Conservation (phyloP, 2,113 vertebrate species). For the Grantiella picta region DNA sequence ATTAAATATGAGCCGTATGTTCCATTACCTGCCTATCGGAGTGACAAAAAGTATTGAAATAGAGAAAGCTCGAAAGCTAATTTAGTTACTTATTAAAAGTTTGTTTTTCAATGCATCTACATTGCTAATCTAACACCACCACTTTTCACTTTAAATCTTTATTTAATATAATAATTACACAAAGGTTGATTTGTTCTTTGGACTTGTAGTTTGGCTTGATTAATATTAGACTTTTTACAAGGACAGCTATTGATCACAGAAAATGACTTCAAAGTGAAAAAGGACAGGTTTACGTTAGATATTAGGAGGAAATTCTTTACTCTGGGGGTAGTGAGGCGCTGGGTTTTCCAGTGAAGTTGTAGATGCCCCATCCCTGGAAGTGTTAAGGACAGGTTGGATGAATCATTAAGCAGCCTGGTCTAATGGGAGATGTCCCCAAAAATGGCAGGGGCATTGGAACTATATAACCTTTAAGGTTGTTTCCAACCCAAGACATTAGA, state of each 20-base stretch:
- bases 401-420: background rate
- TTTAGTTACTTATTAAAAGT: background rate
- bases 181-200: background rate
- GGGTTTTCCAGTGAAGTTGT: background rate
- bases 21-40: background rate
- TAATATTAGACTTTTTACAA: background rate
- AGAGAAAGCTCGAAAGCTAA: background rate
- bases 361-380: background rate
- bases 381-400: background rate
- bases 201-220: background rate
- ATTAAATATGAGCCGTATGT: background rate
- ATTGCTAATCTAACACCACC: background rate
- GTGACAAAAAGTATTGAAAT: background rate
- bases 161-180: background rate
- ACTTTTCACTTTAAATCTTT: background rate
- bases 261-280: background rate
- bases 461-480: background rate
- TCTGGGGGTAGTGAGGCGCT: background rate
- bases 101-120: background rate
- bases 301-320: background rate
- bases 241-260: background rate
- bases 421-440: background rate
- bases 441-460: background rate
- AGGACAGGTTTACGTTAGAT: background rate
- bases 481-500: background rate